These are phyloP conservation scores for Drosophila paracracens DNA, from an alignment of 2,888 invertebrate genomes.

Conservation along the genomic window DNA sequence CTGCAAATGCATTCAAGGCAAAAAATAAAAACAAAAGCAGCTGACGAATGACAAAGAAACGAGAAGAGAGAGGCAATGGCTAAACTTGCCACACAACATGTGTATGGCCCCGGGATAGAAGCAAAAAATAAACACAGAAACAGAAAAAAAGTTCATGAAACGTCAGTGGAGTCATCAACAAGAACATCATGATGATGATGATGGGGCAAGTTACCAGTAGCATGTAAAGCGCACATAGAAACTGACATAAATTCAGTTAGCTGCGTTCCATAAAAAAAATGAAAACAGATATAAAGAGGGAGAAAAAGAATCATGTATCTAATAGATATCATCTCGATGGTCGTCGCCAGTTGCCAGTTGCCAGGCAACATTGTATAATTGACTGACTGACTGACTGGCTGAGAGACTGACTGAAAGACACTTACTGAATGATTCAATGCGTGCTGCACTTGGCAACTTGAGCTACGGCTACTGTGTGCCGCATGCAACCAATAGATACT, in stretches of 20 bases:
- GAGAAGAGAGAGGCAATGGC: not conserved
- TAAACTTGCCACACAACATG: conserved; percentile 44
- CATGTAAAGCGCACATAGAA: conserved; percentile 55
- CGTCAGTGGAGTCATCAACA: conserved; percentile 60
- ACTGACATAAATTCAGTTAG: conserved; percentile 79
- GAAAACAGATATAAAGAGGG: not conserved
- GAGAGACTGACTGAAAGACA: conserved; percentile 19
- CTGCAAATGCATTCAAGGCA: conserved; percentile 41
- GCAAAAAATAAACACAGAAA: not conserved
- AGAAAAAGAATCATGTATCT: conserved; percentile 58
- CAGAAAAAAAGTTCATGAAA: conserved; percentile 59
- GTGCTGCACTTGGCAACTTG: conserved; percentile 65
- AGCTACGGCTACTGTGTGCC: conserved; percentile 28
- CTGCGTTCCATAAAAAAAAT: conserved; percentile 68
- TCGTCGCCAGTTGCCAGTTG: conserved; percentile 37
- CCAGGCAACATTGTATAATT: conserved; percentile 63
- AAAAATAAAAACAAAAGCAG: conserved; percentile 16
- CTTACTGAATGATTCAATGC: conserved; percentile 56
- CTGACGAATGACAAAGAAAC: conserved; percentile 50
- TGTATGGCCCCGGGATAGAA: conserved; percentile 50
- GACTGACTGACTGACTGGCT: conserved; percentile 30
- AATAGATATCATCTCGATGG: conserved; percentile 72
- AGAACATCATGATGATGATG: conserved; percentile 20
- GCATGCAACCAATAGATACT: conserved; percentile 6
- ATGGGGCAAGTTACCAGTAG: conserved; percentile 20